Base-by-base conservation (phyloP, 2,888 invertebrate species). In the Miltochrista miniata region DNA sequence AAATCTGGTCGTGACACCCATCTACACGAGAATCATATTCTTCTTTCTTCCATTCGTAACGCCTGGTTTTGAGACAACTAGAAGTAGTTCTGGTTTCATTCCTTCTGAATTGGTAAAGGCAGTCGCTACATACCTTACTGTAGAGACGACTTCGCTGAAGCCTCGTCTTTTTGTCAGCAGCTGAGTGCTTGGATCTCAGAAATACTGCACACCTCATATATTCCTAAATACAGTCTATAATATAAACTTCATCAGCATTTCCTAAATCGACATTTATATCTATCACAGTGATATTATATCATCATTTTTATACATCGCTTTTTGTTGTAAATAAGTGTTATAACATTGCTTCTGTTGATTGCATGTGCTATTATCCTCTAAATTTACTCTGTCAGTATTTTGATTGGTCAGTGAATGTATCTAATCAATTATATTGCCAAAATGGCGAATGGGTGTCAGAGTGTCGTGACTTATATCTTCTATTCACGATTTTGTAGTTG, bases 401-500 rank as follows among this genome's bases (percentile, higher is more conserved):
- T 36, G 36, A 36, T 36, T 36, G 36, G 36, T 1, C 36, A 36
- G 9, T 15, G 36, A 36, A 36, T 14, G 36, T 78, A 78, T 78
- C 75, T 46, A 72, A 74, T 71, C 69, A 66, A 74, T 76, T 74
- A 65, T 55, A 59, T 50, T 51, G 55, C 67, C 61, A 65, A 56
- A 59, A 72, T 24, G 59, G 48, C 59, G 59, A 58, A 59, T 56
- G 43, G 47, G 41, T 50, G 48, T 55, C 54, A 47, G 54, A 52
- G 33, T 45, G 41, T 44, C 36, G 42, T 53, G 58, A 64, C 64
- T 68, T 54, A 67, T 64, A 40, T 29, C 11, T 46, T 43, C 51
- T 41, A 33, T 33, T 30, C 48, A 24, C 34, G 48, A 30, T 39
- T 45, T 56, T 38, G 48, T 59, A n/a, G 29, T 61, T 54, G 44